Evolutionary conservation across 2,888 invertebrate genomes (phyloP).

Genomic region (Pristionchus maxplancki): DNA sequence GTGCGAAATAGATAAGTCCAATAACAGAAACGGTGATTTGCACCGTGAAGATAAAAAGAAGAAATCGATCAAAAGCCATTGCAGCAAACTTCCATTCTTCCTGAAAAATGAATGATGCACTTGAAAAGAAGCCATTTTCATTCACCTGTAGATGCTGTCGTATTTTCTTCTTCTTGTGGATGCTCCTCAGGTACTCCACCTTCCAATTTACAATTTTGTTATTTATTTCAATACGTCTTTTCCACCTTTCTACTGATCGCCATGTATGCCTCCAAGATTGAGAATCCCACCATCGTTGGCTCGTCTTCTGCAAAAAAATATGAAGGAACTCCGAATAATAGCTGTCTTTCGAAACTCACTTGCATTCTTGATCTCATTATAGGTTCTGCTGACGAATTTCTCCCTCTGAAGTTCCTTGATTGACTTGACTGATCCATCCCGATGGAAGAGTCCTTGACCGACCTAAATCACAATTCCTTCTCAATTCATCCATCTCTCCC

Average conservation of each 20-base stretch:
- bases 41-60: slow-evolving; percentile 42
- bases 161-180: slow-evolving; percentile 37
- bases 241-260: slow-evolving; percentile 1
- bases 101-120: neutral
- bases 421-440: neutral
- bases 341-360: slow-evolving; percentile 38
- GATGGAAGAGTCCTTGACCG: slow-evolving; percentile 42
- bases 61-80: slow-evolving; percentile 53
- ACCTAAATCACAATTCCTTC: neutral
- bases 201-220: neutral
- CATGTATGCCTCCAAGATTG: slow-evolving; percentile 48
- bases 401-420: slow-evolving; percentile 43
- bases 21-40: slow-evolving; percentile 26
- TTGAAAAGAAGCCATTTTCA: neutral
- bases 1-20: slow-evolving; percentile 44
- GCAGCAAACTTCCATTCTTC: slow-evolving; percentile 53
- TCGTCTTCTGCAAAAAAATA: slow-evolving; percentile 28
- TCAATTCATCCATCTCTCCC: neutral
- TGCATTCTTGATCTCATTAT: slow-evolving; percentile 17
- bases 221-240: neutral
- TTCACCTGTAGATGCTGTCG: slow-evolving; percentile 19
- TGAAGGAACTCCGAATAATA: too few relatives aligned
- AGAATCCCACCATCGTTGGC: slow-evolving; percentile 36
- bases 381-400: slow-evolving; percentile 22
- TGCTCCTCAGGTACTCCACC: slow-evolving; percentile 21